Percentiles rank a stretch among this genome's conserved stretches.
Conservation (phyloP, 2,888 invertebrate genomes). For the Congeria kusceri region DNA sequence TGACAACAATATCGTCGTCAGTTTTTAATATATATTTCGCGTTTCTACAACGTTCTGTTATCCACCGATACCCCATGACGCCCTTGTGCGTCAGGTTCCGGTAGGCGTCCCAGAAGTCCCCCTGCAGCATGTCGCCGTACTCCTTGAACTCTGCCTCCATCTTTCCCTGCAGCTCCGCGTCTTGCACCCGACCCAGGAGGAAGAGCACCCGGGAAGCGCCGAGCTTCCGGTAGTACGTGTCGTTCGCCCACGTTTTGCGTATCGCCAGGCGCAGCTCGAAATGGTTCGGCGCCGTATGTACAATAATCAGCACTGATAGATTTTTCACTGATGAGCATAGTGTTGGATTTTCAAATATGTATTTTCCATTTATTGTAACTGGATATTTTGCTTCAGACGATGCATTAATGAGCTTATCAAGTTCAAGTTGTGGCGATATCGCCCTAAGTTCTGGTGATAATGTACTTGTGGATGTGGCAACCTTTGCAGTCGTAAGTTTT, state of each 20-base stretch:
- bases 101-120: conserved; percentile 72
- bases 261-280: conserved; percentile 55
- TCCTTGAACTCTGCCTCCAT: conserved; percentile 58
- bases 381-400: not conserved
- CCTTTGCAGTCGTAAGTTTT: too few species aligned
- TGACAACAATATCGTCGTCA: too few species aligned
- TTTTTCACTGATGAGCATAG: not conserved
- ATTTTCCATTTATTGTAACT: not conserved
- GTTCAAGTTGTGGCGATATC: not conserved
- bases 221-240: conserved; percentile 51
- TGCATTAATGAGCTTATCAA: not conserved
- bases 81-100: conserved; percentile 73
- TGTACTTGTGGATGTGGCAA: too few species aligned
- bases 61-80: conserved; percentile 74
- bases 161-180: conserved; percentile 44
- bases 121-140: conserved; percentile 71
- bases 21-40: too few species aligned
- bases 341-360: not conserved
- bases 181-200: conserved; percentile 63
- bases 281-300: too few species aligned
- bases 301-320: too few species aligned
- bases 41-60: too few species aligned
- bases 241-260: conserved; percentile 70
- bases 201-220: conserved; percentile 61
- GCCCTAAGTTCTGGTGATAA: not conserved